Evolutionary conservation across 2,113 vertebrate species (phyloP), one percentile per base, ranked within the genome.

Genomic region (Eira barbara): DNA sequence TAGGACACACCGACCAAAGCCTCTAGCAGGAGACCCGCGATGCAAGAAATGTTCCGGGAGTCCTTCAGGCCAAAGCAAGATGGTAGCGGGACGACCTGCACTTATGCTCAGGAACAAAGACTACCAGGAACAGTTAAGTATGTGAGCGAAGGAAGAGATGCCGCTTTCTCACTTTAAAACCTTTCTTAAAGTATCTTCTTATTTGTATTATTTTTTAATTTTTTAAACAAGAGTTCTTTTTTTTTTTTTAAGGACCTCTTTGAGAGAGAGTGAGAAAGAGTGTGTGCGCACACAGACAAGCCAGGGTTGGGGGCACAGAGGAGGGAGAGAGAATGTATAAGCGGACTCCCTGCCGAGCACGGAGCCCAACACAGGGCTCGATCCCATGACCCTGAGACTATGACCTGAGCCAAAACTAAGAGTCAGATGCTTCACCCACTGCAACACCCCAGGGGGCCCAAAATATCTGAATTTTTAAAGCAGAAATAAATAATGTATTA

Each of bases 401-500:
- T 74, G 71, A 76, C 73, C 73, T 45, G 7, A 45, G 73, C 39
- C 25, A 1, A 76, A 69, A n/a, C 65, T n/a, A 69, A 69, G 65
- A 9, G 73, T 17, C 7, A 3, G 73, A 76, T 7, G 25, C 42
- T 76, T 45, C 29, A 45, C 42, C 13, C 7, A 45, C 42, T 45
- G 42, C 14, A 27, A 25, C 73, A 76, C 25, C 39, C 25, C 42
- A 17, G 25, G 42, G 1, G 39, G 23, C 23, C 71, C 23, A 39
- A 96, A 92, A 61, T 61, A 42, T 55, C n/a, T 93, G 52, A 65
- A 18, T 69, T 88, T 96, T 90, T 49, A 96, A 96, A 96, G 42
- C 20, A 86, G 92, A 93, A 83, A 52, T 65, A 91, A 84, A 55
- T 59, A 57, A 89, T 13, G 25, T 83, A 18, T n/a, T n/a, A 86